phyloP scores from a whole-genome alignment of 1,140 invertebrate genomes.

The Camponotus floridanus region DNA sequence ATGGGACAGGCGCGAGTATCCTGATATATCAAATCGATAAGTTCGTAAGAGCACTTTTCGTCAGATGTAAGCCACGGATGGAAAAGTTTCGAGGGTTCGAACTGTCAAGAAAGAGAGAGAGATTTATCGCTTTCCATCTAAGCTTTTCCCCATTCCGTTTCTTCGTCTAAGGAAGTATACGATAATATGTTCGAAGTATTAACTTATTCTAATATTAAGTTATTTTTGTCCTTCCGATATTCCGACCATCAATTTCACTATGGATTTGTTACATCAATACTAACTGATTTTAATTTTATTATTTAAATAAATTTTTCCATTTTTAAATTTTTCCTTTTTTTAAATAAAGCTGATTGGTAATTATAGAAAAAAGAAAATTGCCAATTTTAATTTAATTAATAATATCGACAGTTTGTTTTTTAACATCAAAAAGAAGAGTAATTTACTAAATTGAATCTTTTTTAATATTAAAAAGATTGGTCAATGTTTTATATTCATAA shows the following conservation, averaged over 20 bases:
- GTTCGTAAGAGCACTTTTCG: constrained; percentile 36
- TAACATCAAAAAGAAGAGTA: background rate
- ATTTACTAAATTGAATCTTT: background rate
- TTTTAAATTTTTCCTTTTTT: background rate
- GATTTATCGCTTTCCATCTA: constrained; percentile 58
- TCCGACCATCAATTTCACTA: background rate
- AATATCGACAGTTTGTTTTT: background rate
- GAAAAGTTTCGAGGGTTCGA: constrained; percentile 61
- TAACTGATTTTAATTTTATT: background rate
- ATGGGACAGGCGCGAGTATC: background rate
- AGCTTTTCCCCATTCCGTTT: background rate
- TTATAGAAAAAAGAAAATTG: background rate
- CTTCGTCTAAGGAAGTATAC: constrained; percentile 25
- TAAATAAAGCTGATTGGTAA: constrained; percentile 5
- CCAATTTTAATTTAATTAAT: background rate
- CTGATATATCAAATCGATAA: constrained; percentile 61
- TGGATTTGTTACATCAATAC: background rate
- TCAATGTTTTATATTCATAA: background rate
- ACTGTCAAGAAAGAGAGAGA: background rate
- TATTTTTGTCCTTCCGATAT: constrained; percentile 33
- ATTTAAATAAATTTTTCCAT: background rate
- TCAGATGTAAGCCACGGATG: constrained; percentile 46
- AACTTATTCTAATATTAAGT: background rate
- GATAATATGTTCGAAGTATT: constrained; percentile 18
- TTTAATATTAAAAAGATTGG: background rate